Percentiles rank a stretch among this genome's conserved stretches.
Evolutionary conservation across 2,888 invertebrate species (phyloP).

Genomic region (Tetheella fluctuosa): DNA sequence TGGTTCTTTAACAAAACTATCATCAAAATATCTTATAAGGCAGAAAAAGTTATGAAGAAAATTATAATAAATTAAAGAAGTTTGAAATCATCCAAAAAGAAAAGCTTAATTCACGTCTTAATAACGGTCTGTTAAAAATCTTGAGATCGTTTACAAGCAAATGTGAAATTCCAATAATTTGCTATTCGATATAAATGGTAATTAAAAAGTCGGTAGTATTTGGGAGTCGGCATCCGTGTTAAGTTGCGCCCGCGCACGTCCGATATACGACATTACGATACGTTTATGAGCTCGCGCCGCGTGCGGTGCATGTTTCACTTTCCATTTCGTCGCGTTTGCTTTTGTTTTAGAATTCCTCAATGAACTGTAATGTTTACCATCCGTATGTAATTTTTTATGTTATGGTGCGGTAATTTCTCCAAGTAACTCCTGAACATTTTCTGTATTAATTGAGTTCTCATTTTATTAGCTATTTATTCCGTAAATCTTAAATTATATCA

Average conservation of each 20-base stretch:
- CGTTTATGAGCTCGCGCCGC: slow-evolving; percentile 12
- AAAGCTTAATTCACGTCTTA: too few relatives aligned
- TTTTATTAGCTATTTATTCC: too few relatives aligned
- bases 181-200: slow-evolving; percentile 23
- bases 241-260: slow-evolving; percentile 7
- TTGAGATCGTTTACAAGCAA: too few relatives aligned
- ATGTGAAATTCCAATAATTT: slow-evolving; percentile 15
- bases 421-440: neutral
- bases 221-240: slow-evolving; percentile 8
- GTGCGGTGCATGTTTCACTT: slow-evolving; percentile 49
- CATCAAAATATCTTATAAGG: too few relatives aligned
- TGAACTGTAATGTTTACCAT: slow-evolving; percentile 27
- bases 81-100: too few relatives aligned
- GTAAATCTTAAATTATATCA: too few relatives aligned
- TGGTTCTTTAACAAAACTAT: too few relatives aligned
- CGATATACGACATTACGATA: slow-evolving; percentile 11
- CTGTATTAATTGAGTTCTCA: neutral
- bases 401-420: slow-evolving; percentile 13
- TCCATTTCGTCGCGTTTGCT: slow-evolving; percentile 56
- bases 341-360: slow-evolving; percentile 33
- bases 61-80: too few relatives aligned
- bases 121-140: too few relatives aligned
- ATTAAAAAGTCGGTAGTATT: slow-evolving; percentile 34
- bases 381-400: slow-evolving; percentile 30
- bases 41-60: too few relatives aligned